phyloP scores from a whole-genome alignment of 1,140 invertebrate species.

The Trichonephila clavata region DNA sequence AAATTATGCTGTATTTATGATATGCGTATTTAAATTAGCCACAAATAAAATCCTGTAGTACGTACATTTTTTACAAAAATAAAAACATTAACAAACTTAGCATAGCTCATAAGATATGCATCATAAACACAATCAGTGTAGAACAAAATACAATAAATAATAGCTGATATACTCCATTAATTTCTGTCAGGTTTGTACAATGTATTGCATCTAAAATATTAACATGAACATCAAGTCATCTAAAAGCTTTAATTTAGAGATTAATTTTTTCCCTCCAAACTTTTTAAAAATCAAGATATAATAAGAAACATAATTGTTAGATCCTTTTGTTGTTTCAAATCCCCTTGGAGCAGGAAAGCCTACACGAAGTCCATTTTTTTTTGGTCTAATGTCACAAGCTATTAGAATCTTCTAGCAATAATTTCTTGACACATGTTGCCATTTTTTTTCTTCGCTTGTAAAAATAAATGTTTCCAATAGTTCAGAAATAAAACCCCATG shows the following conservation, averaged over 20 bases:
- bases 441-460: not conserved
- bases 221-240: conserved; percentile 49
- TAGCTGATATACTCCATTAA: conserved; percentile 24
- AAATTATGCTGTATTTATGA: conserved; percentile 29
- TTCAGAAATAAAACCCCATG: not conserved
- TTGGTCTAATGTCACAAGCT: no score
- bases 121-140: not conserved
- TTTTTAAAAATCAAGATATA: not conserved
- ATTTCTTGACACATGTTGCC: conserved; percentile 12
- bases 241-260: conserved; percentile 19
- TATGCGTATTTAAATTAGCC: conserved; percentile 69
- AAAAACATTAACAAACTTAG: not conserved
- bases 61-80: conserved; percentile 53
- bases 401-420: not conserved
- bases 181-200: conserved; percentile 20
- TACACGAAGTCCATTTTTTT: no score
- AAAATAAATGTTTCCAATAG: not conserved
- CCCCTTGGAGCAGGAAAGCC: no score
- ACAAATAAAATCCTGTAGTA: conserved; percentile 48
- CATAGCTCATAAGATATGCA: conserved; percentile 10
- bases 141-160: conserved; percentile 38
- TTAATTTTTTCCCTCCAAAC: not conserved
- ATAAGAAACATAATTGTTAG: not conserved
- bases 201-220: conserved; percentile 47
- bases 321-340: no score